These are phyloP conservation scores for Nibea coibor DNA, from an alignment of 2,113 vertebrate genomes.

Conservation along the genomic window DNA sequence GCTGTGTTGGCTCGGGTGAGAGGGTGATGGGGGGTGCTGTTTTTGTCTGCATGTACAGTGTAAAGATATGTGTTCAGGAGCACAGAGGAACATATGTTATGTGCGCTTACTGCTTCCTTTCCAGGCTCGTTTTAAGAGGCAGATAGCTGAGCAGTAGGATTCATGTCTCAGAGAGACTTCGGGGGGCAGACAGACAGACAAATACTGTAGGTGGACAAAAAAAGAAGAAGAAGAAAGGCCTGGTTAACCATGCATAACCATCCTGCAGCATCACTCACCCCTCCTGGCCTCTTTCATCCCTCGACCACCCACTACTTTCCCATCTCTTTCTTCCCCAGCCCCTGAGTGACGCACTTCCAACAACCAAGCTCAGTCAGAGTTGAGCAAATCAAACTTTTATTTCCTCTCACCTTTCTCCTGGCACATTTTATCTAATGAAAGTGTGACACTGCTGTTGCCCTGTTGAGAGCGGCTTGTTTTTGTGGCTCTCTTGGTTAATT, in stretches of 20 bases:
- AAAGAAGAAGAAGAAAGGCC: slow-evolving; percentile 2
- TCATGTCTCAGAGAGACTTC: slow-evolving; percentile 25
- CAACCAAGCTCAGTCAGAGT: slow-evolving; percentile 23
- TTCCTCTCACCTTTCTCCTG: slow-evolving; percentile 9
- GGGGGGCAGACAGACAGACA: slow-evolving; percentile 2
- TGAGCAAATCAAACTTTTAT: slow-evolving; percentile 57
- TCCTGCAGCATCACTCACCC: slow-evolving; percentile 39
- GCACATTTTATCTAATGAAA: background rate
- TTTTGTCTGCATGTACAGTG: slow-evolving; percentile 48
- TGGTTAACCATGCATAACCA: slow-evolving; percentile 35
- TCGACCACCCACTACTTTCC: slow-evolving; percentile 33
- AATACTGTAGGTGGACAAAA: slow-evolving; percentile 34
- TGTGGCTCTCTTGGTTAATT: slow-evolving; percentile 3
- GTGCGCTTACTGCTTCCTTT: slow-evolving; percentile 20
- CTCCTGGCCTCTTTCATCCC: slow-evolving; percentile 42
- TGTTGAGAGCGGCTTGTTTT: background rate
- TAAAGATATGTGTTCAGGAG: slow-evolving; percentile 35
- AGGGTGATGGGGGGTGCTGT: slow-evolving; percentile 44
- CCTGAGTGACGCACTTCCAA: slow-evolving; percentile 60
- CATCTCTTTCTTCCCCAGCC: slow-evolving; percentile 21
- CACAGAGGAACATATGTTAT: slow-evolving; percentile 9
- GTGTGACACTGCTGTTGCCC: background rate
- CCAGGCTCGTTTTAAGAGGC: slow-evolving; percentile 41
- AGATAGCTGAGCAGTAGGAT: slow-evolving; percentile 45
- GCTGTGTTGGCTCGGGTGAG: slow-evolving; percentile 56